Evolutionary conservation across 2,888 invertebrate species (phyloP).

Genomic region (Stenodema calcarata): DNA sequence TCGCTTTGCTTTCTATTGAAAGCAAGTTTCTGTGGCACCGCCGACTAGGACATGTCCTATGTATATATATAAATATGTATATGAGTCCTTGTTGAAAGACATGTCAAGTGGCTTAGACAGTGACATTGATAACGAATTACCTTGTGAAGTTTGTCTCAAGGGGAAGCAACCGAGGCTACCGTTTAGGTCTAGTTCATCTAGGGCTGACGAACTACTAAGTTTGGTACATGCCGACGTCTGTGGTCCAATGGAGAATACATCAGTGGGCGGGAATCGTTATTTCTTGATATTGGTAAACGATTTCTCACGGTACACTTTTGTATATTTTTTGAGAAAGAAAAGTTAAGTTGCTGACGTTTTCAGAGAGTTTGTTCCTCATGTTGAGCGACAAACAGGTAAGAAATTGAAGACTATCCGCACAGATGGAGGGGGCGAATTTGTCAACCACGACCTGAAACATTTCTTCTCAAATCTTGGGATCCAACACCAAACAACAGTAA

Average conservation of each 20-base stretch:
- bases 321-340: slow-evolving; percentile 5
- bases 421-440: slow-evolving; percentile 22
- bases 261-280: neutral
- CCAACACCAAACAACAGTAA: slow-evolving; percentile 45
- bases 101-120: neutral
- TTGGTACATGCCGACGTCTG: slow-evolving; percentile 21
- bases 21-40: neutral
- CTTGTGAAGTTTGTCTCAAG: slow-evolving; percentile 4
- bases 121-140: neutral
- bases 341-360: neutral
- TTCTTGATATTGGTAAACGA: slow-evolving; percentile 35
- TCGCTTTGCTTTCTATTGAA: neutral
- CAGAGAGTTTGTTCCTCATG: neutral
- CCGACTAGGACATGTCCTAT: neutral
- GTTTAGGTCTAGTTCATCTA: neutral
- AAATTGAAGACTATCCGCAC: slow-evolving; percentile 21
- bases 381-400: slow-evolving; percentile 13
- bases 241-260: slow-evolving; percentile 27
- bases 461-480: slow-evolving; percentile 47
- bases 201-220: neutral
- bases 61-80: neutral
- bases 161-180: neutral
- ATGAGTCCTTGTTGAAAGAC: neutral
- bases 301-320: slow-evolving; percentile 7
- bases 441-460: neutral